Percentiles rank a stretch among this genome's conserved stretches.
Evolutionary conservation across 2,888 invertebrate genomes (phyloP).

Genomic region (Synanthedon vespiformis): DNA sequence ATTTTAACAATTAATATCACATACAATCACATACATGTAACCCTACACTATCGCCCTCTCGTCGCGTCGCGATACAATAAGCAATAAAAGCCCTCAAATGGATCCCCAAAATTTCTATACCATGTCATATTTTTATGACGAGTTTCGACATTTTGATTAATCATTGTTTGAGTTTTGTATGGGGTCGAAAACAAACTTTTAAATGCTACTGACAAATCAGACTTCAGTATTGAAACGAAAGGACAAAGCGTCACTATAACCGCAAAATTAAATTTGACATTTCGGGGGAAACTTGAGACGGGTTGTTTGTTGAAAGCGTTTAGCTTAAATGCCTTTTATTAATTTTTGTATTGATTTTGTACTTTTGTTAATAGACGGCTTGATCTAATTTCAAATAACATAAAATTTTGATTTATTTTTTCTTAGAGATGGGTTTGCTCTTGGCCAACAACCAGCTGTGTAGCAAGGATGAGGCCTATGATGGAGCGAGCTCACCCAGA

Average conservation of each 20-base stretch:
- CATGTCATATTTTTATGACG: conserved; percentile 7
- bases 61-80: background rate
- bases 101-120: conserved; percentile 3
- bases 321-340: conserved; percentile 1
- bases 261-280: background rate
- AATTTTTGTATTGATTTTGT: background rate
- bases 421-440: too few relatives aligned
- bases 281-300: conserved; percentile 2
- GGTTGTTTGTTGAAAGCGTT: conserved; percentile 3
- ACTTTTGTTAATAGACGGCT: too few relatives aligned
- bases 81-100: background rate
- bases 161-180: conserved; percentile 1
- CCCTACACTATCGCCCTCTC: background rate
- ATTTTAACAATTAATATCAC: too few relatives aligned
- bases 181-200: background rate
- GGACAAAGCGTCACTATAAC: background rate
- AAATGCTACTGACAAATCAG: background rate
- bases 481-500: too few relatives aligned
- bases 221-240: background rate
- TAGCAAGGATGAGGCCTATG: too few relatives aligned
- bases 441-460: too few relatives aligned
- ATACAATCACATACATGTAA: background rate
- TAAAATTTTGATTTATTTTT: too few relatives aligned
- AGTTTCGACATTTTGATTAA: conserved; percentile 1
- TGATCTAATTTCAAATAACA: too few relatives aligned